Percentiles rank a stretch among this genome's conserved stretches.
phyloP scores from a whole-genome alignment of 2,113 vertebrate species.

The Panthera tigris region DNA sequence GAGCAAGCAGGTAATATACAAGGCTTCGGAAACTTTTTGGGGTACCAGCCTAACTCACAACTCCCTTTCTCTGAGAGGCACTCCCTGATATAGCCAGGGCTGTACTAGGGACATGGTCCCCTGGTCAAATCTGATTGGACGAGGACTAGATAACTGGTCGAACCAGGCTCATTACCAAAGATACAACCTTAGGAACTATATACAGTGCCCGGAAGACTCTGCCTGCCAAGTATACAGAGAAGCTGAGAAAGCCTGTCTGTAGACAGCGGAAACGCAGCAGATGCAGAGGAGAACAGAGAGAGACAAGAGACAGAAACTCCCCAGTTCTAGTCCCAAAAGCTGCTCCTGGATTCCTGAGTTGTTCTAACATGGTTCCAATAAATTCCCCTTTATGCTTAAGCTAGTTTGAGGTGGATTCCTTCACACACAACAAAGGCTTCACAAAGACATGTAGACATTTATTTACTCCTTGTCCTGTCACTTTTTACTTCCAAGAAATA shows the following conservation, averaged over 20 bases:
- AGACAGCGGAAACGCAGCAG: neutral
- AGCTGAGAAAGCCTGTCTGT: neutral
- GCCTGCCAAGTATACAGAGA: neutral
- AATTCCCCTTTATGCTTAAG: neutral
- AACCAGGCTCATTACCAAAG: neutral
- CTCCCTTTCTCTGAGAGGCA: neutral
- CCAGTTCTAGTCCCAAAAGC: neutral
- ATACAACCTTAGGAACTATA: neutral
- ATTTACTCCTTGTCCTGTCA: neutral
- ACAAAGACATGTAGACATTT: neutral
- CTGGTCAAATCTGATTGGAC: neutral
- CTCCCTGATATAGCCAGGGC: neutral
- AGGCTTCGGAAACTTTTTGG: neutral
- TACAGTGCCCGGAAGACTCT: neutral
- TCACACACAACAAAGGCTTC: neutral
- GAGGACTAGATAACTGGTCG: neutral
- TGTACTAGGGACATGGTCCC: neutral
- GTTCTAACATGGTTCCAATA: neutral
- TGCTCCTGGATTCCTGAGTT: neutral
- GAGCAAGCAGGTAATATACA: neutral
- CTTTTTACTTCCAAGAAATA: constrained; percentile 22
- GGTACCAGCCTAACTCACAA: neutral
- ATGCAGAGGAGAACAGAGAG: neutral
- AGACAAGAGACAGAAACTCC: neutral
- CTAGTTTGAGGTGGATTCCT: neutral